A percentile compares a stretch with the other conserved stretches of the same genome.
These are phyloP conservation scores for Pachypsylla venusta DNA, from an alignment of 1,140 invertebrate species.

Conservation along the genomic window DNA sequence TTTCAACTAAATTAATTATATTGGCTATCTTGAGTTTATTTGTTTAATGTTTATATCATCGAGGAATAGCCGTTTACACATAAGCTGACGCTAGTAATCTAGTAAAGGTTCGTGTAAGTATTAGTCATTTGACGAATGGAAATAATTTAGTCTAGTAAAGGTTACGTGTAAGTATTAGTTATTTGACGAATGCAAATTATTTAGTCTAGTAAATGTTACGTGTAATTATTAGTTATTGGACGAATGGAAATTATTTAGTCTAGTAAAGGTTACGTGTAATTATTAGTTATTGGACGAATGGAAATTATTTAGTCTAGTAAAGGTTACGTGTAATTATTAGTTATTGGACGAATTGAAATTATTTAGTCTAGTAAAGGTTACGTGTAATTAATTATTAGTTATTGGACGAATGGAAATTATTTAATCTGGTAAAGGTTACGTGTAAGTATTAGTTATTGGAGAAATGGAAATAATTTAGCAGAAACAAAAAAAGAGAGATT, in stretches of 20 bases:
- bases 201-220: conserved; percentile 63
- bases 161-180: conserved; percentile 60
- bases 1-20: background rate
- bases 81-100: background rate
- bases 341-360: too few relatives aligned
- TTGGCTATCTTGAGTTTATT: background rate
- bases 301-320: too few relatives aligned
- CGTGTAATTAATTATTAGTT: too few relatives aligned
- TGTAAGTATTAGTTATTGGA: too few relatives aligned
- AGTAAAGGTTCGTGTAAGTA: conserved; percentile 28
- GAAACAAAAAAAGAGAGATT: too few relatives aligned
- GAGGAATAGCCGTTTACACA: too few relatives aligned
- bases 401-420: too few relatives aligned
- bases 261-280: too few relatives aligned
- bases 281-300: conserved; percentile 7
- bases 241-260: conserved; percentile 11
- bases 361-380: too few relatives aligned
- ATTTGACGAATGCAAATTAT: conserved; percentile 62
- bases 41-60: background rate
- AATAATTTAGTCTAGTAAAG: conserved; percentile 48
- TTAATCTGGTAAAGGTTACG: too few relatives aligned
- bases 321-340: too few relatives aligned
- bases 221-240: conserved; percentile 29
- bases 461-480: too few relatives aligned
- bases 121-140: conserved; percentile 56